Base-by-base conservation (phyloP, 2,797 vertebrate genomes). In the Alcedo atthis region DNA sequence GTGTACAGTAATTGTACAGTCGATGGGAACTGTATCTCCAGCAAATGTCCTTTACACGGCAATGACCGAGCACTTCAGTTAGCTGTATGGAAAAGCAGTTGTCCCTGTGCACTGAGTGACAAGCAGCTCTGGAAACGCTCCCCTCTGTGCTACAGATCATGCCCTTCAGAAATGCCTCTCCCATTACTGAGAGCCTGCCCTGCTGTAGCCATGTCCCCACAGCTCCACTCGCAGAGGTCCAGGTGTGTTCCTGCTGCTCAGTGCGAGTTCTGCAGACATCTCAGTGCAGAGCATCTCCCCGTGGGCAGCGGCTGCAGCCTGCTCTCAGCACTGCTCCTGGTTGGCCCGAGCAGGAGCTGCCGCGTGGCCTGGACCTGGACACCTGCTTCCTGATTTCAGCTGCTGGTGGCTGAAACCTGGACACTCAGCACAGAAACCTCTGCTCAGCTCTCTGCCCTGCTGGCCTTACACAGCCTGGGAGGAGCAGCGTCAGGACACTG, bases 241-340 rank as follows among this genome's bases (percentile, higher is more conserved):
- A 28, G 40, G 45, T 28, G 48, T 62, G 61, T 80, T 90, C 55
- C 89, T 68, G 37, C 85, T 76, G 90, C 91, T 49, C 54, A 4
- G 57, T n/a, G 80, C 54, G 85, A 64, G 42, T 77, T 92, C 80
- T 74, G 40, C 92, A 95, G 78, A 45, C 68, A 54, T 32, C 93
- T 85, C 89, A 81, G 92, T 93, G 88, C 67, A 94, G 86, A 84
- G 87, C 93, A 26, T 76, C 92, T 81, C 66, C 87, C 66, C 40
- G 9, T 42, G 57, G 55, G 94, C 93, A 77, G 89, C 66, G n/a
- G 67, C 90, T 89, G 95, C 90, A 66, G 90, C 88, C 70, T 63
- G 46, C 79, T 80, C 95, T 24, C 94, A 77, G 94, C 90, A 42
- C 69, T 51, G 46, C 80, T 94, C 80, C 82, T 68, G 87, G 92